phyloP scores from a whole-genome alignment of 2,888 invertebrate species.

The Nymphalis polychloros region DNA sequence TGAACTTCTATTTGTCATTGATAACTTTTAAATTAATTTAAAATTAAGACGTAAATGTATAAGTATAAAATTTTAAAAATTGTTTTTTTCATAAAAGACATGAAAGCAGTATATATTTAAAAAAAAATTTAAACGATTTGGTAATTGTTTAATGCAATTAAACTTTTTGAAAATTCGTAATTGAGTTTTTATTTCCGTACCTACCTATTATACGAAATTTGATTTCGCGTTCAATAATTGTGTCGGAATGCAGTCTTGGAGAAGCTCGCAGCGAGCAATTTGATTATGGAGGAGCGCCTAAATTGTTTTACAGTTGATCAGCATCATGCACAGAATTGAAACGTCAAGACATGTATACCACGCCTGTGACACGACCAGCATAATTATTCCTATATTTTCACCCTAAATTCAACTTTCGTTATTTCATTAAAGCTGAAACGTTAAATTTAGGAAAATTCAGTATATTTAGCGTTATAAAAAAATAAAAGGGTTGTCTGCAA shows the following conservation, averaged over 20 bases:
- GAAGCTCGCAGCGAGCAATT: slow-evolving; percentile 57
- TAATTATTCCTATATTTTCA: slow-evolving; percentile 7
- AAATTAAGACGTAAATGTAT: too few species aligned
- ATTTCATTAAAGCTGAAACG: neutral
- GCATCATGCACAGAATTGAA: slow-evolving; percentile 35
- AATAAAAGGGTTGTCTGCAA: too few species aligned
- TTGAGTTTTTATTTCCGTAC: neutral
- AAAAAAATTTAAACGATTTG: too few species aligned
- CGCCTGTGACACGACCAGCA: slow-evolving; percentile 15
- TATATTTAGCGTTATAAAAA: too few species aligned
- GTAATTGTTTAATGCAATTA: too few species aligned
- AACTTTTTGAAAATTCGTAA: too few species aligned
- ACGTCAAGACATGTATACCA: slow-evolving; percentile 10
- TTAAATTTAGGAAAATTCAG: too few species aligned
- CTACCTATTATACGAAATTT: slow-evolving; percentile 50
- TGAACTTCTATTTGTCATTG: slow-evolving; percentile 15
- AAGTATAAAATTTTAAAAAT: too few species aligned
- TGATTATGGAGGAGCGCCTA: slow-evolving; percentile 65
- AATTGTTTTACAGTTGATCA: slow-evolving; percentile 74
- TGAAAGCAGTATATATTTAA: too few species aligned
- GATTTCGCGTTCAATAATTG: slow-evolving; percentile 69
- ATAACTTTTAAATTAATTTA: too few species aligned
- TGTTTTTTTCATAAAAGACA: too few species aligned
- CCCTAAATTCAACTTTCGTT: neutral
- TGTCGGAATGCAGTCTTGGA: slow-evolving; percentile 58